Base-by-base conservation (phyloP, 2,888 invertebrate genomes). In the Trypoxylon attenuatum region DNA sequence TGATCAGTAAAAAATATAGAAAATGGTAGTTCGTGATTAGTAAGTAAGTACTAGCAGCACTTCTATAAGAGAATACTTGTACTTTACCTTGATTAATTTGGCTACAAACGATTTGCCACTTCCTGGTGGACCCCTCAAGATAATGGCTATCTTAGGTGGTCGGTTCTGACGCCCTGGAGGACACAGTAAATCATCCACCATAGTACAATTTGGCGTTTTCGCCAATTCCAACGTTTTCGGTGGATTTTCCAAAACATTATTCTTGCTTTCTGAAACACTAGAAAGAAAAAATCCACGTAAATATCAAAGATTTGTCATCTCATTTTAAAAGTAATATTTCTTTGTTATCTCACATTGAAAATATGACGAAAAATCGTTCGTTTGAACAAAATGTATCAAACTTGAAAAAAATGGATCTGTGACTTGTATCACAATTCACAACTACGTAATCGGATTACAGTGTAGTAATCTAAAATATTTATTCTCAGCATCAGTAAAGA, bases 41-140 rank as follows among this genome's bases (percentile, higher is more conserved):
- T n/a, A n/a, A n/a, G n/a, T n/a, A n/a, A n/a, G n/a, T n/a, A n/a
- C n/a, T n/a, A n/a, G n/a, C n/a, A n/a, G n/a, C n/a, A n/a, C n/a
- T n/a, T n/a, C n/a, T n/a, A n/a, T n/a, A n/a, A n/a, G n/a, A n/a
- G n/a, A n/a, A n/a, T n/a, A n/a, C n/a, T n/a, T n/a, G n/a, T 3
- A 57, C n/a, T 63, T 74, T 85, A 92, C 92, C 89, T 97, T 95
- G 73, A 97, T 95, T 63, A 96, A 88, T 88, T 95, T 96, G 0
- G 96, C 95, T 64, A 96, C 90, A 87, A 94, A 94, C 5, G 96
- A 95, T 88, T 98, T 98, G 29, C 98, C 98, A 87, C 97, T 94
- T 6, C 98, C 98, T 0, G 98, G 97, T 13, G 95, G 93, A 2
- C 98, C 98, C 85, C 98, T 89, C 49, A 99, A 88, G 78, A 99